phyloP scores from a whole-genome alignment of 1,140 invertebrate species.

The Melanaphis sacchari region DNA sequence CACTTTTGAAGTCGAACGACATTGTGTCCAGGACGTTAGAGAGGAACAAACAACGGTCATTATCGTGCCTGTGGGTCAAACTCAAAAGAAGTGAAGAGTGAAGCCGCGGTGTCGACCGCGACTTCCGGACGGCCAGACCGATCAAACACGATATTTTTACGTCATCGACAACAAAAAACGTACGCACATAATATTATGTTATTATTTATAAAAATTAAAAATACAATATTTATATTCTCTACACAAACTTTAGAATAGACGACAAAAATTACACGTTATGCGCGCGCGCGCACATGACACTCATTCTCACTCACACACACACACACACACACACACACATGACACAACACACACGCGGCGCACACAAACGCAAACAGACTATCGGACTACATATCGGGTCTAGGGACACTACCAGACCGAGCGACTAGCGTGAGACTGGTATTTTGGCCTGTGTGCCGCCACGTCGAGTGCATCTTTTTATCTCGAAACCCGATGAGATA shows the following conservation, averaged over 20 bases:
- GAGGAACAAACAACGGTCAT: conserved; percentile 38
- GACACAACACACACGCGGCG: background rate
- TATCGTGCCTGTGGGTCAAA: background rate
- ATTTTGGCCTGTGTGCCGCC: background rate
- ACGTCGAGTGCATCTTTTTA: conserved; percentile 50
- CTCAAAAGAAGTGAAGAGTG: conserved; percentile 2
- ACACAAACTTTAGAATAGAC: background rate
- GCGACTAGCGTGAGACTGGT: conserved; percentile 34
- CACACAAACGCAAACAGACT: background rate
- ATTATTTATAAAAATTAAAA: conserved; percentile 3
- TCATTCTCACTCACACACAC: too few species aligned
- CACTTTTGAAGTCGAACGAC: conserved; percentile 1
- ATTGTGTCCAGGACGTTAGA: background rate
- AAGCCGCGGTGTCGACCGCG: background rate
- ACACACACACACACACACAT: too few species aligned
- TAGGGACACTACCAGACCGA: background rate
- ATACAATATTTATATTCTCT: background rate
- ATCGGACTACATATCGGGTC: background rate
- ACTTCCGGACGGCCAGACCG: background rate
- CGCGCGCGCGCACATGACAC: background rate
- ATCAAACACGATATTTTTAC: conserved; percentile 24
- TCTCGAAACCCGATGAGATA: conserved; percentile 49
- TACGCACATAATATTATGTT: background rate
- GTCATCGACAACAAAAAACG: background rate
- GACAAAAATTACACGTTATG: background rate